Conservation (phyloP, 1,140 invertebrate genomes). For the Bemisia tabaci region DNA sequence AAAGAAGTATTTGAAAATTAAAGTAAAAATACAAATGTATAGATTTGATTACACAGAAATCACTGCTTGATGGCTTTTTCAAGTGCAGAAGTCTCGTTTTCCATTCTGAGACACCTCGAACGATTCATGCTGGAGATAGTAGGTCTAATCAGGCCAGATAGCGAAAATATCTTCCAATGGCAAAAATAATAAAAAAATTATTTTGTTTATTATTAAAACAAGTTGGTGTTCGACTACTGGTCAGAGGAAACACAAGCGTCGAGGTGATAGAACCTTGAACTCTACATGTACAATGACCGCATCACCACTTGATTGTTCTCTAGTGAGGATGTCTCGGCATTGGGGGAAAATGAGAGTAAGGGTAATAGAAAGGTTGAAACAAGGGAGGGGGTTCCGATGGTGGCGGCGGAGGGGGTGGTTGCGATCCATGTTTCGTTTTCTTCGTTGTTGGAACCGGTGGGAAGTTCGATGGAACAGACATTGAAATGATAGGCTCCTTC, state of each 20-base stretch:
- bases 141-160: background rate
- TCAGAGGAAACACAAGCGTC: background rate
- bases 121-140: no score
- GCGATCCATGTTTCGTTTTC: background rate
- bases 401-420: background rate
- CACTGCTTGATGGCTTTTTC: background rate
- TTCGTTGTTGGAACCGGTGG: background rate
- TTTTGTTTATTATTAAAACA: no score
- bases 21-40: background rate
- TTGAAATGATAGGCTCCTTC: background rate
- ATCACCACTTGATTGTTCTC: no score
- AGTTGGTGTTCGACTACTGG: no score
- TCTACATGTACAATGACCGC: background rate
- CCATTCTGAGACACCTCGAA: background rate
- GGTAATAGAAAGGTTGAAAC: background rate
- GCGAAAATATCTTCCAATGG: background rate
- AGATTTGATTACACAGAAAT: background rate
- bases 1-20: background rate
- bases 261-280: background rate
- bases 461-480: background rate
- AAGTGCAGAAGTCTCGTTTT: background rate
- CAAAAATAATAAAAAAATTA: background rate
- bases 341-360: background rate
- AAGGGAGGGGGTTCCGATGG: background rate
- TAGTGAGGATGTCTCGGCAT: background rate